These are phyloP conservation scores for Pantherophis guttatus DNA, from an alignment of 2,113 vertebrate species.

Conservation along the genomic window DNA sequence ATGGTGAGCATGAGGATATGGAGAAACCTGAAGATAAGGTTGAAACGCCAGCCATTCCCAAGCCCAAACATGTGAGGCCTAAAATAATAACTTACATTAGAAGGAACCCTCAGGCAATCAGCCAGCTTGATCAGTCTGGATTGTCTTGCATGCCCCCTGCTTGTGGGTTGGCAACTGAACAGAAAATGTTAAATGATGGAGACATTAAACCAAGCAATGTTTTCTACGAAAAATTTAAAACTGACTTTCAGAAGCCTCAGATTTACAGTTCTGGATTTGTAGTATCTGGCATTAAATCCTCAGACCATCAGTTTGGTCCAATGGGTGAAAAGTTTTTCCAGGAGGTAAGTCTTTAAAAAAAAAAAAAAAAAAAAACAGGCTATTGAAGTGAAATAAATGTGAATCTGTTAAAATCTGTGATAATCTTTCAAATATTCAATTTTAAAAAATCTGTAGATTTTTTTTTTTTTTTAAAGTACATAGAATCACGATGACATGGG, in stretches of 20 bases:
- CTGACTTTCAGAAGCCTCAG: slow-evolving; percentile 83
- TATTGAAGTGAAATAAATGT: background rate
- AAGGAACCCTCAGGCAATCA: slow-evolving; percentile 77
- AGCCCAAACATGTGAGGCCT: slow-evolving; percentile 86
- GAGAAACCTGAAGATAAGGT: slow-evolving; percentile 72
- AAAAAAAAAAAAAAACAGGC: background rate
- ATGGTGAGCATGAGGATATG: slow-evolving; percentile 55
- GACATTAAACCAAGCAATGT: slow-evolving; percentile 72
- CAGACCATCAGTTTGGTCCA: slow-evolving; percentile 69
- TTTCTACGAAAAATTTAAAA: slow-evolving; percentile 83
- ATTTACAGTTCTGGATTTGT: slow-evolving; percentile 75
- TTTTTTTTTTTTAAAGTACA: background rate
- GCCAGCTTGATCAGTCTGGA: slow-evolving; percentile 68
- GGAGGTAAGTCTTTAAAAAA: slow-evolving; percentile 71
- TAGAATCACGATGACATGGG: background rate
- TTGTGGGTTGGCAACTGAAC: slow-evolving; percentile 67
- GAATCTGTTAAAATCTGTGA: background rate
- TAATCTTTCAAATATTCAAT: background rate
- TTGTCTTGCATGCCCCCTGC: slow-evolving; percentile 67
- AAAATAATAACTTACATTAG: slow-evolving; percentile 97
- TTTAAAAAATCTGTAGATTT: background rate
- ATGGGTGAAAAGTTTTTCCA: slow-evolving; percentile 82
- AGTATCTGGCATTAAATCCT: slow-evolving; percentile 77
- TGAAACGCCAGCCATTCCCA: slow-evolving; percentile 73
- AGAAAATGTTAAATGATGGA: slow-evolving; percentile 49